Evolutionary conservation across 2,113 vertebrate genomes (phyloP).

Genomic region (Laterallus jamaicensis): DNA sequence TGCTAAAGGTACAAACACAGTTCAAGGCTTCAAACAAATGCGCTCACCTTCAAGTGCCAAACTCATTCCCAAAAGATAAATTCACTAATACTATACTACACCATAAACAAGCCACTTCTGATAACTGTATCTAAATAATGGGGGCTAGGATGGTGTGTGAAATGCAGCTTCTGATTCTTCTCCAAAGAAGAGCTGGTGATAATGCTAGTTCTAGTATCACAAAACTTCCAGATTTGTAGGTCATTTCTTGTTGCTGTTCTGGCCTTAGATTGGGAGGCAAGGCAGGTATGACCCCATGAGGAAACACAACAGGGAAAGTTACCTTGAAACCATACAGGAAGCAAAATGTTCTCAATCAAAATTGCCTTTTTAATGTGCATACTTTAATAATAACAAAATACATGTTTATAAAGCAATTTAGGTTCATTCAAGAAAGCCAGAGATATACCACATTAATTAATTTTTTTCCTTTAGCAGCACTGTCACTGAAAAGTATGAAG

Average conservation of each 20-base stretch:
- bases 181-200: neutral
- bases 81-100: neutral
- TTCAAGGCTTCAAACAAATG: neutral
- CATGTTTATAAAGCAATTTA: neutral
- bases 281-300: neutral
- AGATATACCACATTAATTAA: neutral
- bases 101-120: neutral
- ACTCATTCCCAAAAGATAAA: neutral
- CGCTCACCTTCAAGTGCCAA: neutral
- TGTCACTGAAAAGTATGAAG: neutral
- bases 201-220: neutral
- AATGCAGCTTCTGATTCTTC: neutral
- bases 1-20: neutral
- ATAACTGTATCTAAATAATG: neutral
- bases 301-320: neutral
- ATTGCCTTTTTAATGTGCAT: neutral
- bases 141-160: neutral
- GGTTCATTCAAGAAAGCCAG: neutral
- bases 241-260: neutral
- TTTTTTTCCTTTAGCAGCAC: neutral
- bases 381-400: neutral
- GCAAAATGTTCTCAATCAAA: neutral
- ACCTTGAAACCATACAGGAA: neutral
- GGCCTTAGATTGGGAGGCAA: accelerated
- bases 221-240: neutral